Evolutionary conservation across 2,113 vertebrate genomes (phyloP).

Genomic region (Stegastes partitus): DNA sequence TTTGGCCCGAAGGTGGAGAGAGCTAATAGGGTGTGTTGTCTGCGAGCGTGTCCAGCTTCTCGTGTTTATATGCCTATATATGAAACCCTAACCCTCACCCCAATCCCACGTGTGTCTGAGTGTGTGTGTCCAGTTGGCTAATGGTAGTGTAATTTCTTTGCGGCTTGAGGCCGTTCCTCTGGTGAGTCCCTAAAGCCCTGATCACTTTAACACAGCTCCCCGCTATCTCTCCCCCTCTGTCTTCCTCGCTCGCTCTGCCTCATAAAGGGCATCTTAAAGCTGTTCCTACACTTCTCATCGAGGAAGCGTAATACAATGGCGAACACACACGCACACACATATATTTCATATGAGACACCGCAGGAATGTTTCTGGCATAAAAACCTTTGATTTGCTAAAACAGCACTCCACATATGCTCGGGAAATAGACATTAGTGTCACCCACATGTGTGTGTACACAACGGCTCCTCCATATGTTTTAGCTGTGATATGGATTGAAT

Average conservation of each 20-base stretch:
- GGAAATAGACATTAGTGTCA: conserved; percentile 50
- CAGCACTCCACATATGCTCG: conserved; percentile 7
- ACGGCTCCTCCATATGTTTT: conserved; percentile 25
- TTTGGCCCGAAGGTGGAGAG: conserved; percentile 63
- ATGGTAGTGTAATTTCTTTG: conserved; percentile 83
- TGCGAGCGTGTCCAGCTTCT: conserved; percentile 60
- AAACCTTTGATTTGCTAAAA: conserved; percentile 55
- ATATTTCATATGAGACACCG: conserved; percentile 70
- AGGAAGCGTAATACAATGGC: conserved; percentile 41
- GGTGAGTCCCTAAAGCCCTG: conserved; percentile 81
- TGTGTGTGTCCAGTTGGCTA: conserved; percentile 80
- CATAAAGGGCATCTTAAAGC: conserved; percentile 48
- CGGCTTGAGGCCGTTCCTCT: conserved; percentile 73
- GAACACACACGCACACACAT: conserved; percentile 42
- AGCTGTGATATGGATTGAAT: conserved; percentile 14
- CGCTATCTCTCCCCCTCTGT: conserved; percentile 49
- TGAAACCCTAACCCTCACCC: conserved; percentile 72
- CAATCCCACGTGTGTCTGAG: conserved; percentile 70
- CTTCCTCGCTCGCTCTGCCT: conserved; percentile 35
- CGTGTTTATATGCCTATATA: conserved; percentile 64
- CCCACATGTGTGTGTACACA: background rate
- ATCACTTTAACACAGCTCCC: conserved; percentile 84
- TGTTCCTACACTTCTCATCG: conserved; percentile 37
- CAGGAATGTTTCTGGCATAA: conserved; percentile 66
- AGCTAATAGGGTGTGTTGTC: conserved; percentile 66